A percentile compares a stretch with the other conserved stretches of the same genome.
These are phyloP conservation scores for Nomada ruficornis DNA, from an alignment of 2,888 invertebrate species.

Conservation along the genomic window DNA sequence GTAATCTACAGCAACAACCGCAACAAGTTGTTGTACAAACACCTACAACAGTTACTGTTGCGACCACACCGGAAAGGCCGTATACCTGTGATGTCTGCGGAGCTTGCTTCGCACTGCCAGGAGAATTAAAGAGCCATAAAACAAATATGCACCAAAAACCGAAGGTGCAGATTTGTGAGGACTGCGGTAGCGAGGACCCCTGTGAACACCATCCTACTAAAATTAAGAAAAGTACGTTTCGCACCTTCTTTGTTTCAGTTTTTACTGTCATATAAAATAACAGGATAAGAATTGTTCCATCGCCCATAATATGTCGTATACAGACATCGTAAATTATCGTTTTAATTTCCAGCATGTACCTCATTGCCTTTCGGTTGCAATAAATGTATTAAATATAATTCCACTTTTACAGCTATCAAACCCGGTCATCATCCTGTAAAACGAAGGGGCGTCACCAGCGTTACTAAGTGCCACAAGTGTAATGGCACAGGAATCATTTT, in stretches of 20 bases:
- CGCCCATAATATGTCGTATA: too few relatives aligned
- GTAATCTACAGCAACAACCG: constrained; percentile 80
- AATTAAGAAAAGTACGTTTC: constrained; percentile 82
- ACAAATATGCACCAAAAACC: constrained; percentile 84
- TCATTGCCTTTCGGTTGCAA: background rate
- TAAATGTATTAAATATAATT: constrained; percentile 12
- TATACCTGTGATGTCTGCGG: constrained; percentile 85
- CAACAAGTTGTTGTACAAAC: constrained; percentile 84
- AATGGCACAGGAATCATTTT: constrained; percentile 95
- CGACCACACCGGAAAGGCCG: constrained; percentile 83
- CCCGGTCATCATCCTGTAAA: constrained; percentile 90
- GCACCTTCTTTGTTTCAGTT: background rate
- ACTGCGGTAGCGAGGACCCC: constrained; percentile 83
- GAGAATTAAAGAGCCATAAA: constrained; percentile 85
- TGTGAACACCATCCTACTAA: constrained; percentile 84
- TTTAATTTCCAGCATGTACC: background rate
- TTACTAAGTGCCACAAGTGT: constrained; percentile 95
- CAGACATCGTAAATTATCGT: background rate
- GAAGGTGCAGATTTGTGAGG: constrained; percentile 83
- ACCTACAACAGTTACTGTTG: constrained; percentile 83
- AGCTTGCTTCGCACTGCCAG: constrained; percentile 84
- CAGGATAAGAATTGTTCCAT: background rate
- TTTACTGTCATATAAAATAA: background rate
- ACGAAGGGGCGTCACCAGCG: constrained; percentile 92
- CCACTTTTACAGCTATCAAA: constrained; percentile 79